These are phyloP conservation scores for Gortyna flavago DNA, from an alignment of 2,888 invertebrate species.

Conservation along the genomic window DNA sequence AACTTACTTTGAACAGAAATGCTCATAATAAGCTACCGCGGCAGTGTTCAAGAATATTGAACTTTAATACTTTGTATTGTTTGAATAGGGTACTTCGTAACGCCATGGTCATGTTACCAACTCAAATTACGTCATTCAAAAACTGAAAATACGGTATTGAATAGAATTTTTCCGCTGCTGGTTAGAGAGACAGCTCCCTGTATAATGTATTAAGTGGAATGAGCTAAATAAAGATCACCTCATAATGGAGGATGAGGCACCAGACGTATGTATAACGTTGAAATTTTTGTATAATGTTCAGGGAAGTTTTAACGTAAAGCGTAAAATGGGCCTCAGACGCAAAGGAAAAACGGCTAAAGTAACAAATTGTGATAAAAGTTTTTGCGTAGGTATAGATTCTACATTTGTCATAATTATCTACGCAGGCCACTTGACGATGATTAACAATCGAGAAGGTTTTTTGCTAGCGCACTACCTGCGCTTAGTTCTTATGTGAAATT, in stretches of 20 bases:
- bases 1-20: not conserved
- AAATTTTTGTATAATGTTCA: constrained; percentile 52
- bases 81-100: constrained; percentile 13
- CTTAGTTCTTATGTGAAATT: not conserved
- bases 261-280: constrained; percentile 12
- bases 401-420: constrained; percentile 58
- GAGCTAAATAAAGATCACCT: not conserved
- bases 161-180: not conserved
- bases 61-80: not conserved
- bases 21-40: not conserved
- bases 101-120: constrained; percentile 3
- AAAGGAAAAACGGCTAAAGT: constrained; percentile 32
- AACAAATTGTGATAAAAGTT: constrained; percentile 61
- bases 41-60: not conserved
- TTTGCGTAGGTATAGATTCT: constrained; percentile 30
- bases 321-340: constrained; percentile 27
- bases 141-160: not conserved
- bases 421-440: constrained; percentile 25
- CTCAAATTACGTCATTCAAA: constrained; percentile 8
- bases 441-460: constrained; percentile 34
- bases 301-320: constrained; percentile 44
- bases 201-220: not conserved
- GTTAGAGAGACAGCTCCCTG: not conserved
- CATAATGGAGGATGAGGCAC: not conserved
- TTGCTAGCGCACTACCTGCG: not conserved